phyloP scores from a whole-genome alignment of 2,113 vertebrate species.

The Scytalopus superciliaris region DNA sequence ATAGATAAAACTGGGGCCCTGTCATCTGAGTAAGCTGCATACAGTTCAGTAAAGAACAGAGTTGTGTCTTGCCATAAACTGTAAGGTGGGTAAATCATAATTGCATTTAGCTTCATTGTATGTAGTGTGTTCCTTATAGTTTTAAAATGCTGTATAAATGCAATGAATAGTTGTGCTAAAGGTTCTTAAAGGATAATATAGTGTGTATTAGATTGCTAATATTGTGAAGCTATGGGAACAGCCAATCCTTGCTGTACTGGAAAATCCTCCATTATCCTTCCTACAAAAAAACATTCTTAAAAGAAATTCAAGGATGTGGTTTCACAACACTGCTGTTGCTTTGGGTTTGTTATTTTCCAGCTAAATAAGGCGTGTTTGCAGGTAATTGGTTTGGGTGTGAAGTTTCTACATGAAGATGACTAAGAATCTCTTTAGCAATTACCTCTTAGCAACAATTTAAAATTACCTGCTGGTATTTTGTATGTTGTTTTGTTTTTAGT shows the following conservation, averaged over 20 bases:
- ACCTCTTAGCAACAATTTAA: not conserved
- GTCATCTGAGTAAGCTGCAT: not conserved
- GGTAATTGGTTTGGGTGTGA: conserved; percentile 4
- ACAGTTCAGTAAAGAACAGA: not conserved
- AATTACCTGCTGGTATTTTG: not conserved
- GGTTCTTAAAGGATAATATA: not conserved
- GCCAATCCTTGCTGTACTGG: not conserved
- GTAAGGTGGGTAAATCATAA: not conserved
- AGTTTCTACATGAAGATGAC: not conserved
- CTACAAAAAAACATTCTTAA: not conserved
- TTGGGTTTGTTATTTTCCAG: conserved; percentile 21
- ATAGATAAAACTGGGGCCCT: not conserved
- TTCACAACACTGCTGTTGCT: not conserved
- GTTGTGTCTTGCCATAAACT: not conserved
- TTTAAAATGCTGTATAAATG: not conserved
- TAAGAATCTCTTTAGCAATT: not conserved
- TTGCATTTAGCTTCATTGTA: not conserved
- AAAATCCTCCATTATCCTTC: not conserved
- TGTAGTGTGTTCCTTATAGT: not conserved
- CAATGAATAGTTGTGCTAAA: not conserved
- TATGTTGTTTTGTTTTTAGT: not conserved
- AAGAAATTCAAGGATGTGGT: not conserved
- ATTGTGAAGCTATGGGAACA: not conserved
- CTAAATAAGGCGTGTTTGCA: conserved; percentile 20
- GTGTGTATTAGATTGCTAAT: not conserved